Evolutionary conservation across 2,797 vertebrate genomes (phyloP).

Genomic region (Channallabes apus): DNA sequence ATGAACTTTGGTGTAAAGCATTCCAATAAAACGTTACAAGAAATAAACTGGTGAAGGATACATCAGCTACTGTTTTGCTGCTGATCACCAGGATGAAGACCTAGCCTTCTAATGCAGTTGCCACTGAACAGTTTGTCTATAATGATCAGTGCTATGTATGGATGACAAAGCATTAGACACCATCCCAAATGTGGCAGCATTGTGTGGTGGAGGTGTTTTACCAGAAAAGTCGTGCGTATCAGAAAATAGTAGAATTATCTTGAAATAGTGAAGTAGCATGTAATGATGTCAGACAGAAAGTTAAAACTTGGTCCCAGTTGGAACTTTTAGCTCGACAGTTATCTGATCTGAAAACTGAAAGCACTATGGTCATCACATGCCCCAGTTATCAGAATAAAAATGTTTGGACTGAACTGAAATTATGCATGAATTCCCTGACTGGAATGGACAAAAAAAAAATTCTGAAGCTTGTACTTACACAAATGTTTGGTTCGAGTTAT

Average conservation of each 20-base stretch:
- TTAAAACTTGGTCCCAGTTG: background rate
- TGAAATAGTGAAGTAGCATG: background rate
- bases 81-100: background rate
- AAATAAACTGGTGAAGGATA: background rate
- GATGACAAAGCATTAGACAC: background rate
- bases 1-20: background rate
- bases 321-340: background rate
- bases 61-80: background rate
- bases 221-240: background rate
- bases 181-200: background rate
- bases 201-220: background rate
- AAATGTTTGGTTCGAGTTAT: background rate
- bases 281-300: background rate
- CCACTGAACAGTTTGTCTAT: background rate
- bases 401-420: background rate
- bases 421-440: background rate
- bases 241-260: background rate
- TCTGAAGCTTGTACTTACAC: too few species aligned
- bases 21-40: background rate
- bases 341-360: background rate
- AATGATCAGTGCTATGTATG: background rate
- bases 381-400: background rate
- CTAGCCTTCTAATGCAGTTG: background rate
- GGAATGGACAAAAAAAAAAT: background rate
- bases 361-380: background rate